Conservation (phyloP, 1,140 invertebrate genomes). For the Lethrus apterus region DNA sequence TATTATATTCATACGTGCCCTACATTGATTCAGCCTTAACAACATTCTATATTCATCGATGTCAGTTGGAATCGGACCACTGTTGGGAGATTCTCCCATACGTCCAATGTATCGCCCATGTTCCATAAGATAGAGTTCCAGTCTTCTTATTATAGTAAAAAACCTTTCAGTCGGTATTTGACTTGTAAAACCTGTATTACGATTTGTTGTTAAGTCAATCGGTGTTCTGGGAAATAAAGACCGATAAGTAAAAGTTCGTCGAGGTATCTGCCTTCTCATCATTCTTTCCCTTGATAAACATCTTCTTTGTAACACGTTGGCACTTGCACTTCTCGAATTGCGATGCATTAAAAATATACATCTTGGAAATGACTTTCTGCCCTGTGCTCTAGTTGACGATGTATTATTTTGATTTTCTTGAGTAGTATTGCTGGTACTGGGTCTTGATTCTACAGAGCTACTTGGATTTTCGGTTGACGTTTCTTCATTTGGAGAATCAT, state of each 20-base stretch:
- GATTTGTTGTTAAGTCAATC: neutral
- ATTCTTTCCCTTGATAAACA: conserved; percentile 15
- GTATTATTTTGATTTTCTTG: neutral
- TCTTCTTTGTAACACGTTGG: conserved; percentile 26
- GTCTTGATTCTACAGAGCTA: neutral
- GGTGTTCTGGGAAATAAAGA: neutral
- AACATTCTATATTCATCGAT: conserved; percentile 9
- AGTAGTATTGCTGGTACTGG: neutral
- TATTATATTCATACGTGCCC: conserved; percentile 7
- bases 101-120: conserved; percentile 18
- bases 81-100: neutral
- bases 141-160: conserved; percentile 16
- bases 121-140: conserved; percentile 22
- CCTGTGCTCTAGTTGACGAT: neutral
- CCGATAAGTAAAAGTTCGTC: neutral
- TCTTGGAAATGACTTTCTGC: conserved; percentile 33
- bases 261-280: conserved; percentile 5
- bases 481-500: conserved; percentile 28
- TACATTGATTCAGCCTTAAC: conserved; percentile 14
- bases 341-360: conserved; percentile 27
- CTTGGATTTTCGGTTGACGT: neutral
- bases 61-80: neutral
- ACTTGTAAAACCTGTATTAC: neutral
- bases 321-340: conserved; percentile 22
- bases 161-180: conserved; percentile 12